Evolutionary conservation across 92 coral and sea anemone species (phyloP), one percentile per base, ranked within the genome.

Genomic region (Porites lobata): DNA sequence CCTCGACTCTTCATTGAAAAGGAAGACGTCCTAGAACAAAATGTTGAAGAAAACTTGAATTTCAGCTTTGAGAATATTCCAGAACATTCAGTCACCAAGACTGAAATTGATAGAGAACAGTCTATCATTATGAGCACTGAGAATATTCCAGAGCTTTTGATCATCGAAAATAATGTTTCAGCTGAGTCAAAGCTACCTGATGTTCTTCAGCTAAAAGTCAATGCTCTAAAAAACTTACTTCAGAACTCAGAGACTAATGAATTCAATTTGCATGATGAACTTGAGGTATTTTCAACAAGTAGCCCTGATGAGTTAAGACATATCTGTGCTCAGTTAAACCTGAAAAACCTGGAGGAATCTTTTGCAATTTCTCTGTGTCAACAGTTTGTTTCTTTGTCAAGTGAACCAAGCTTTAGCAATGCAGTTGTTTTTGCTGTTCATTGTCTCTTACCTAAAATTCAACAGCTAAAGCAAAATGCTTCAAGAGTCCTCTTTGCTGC

Each of bases 381-480:
- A 52, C 86, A 89, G 74, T 98, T 98, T 89, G 77, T 91, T 65
- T 63, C 68, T 50, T 77, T 96, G 20, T 72, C 90, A 20, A 65
- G 86, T 32, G 99, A 98, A 22, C 91, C 96, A 92, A 96, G 99
- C 72, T 96, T 90, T 63, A 80, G 91, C 50, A 91, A 87, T 82
- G 83, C 98, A 51, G 61, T 76, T 67, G 76, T 91, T 12, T 96
- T 98, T 89, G 98, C 98, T n/a, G 66, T 71, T 15, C 57, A 90
- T 43, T 87, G 91, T 19, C 93, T 98, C 50, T 67, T 94, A 69
- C 94, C 95, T 1, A 81, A 83, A 64, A 62, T 98, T 57, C 84
- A 85, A 47, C 81, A 65, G 38, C 78, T 97, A 10, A 73, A 90
- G 66, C 94, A 90, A 50, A 90, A 93, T 5, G 93, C 92, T 1